Base-by-base conservation (phyloP, 2,113 vertebrate species). In the Charina bottae region DNA sequence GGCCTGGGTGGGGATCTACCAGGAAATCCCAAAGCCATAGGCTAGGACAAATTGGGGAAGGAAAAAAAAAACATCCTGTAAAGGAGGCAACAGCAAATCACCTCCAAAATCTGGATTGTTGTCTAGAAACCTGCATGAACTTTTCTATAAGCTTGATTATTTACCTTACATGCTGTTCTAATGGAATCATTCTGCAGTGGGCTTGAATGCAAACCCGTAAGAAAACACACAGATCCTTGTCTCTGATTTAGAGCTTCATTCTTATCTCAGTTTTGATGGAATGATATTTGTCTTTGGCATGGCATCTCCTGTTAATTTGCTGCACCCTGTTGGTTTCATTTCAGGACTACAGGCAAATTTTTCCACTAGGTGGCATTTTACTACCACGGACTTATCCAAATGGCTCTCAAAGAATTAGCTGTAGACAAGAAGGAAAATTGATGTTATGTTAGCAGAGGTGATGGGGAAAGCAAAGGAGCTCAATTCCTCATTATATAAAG, bases 321-420 rank as follows among this genome's bases (percentile, higher is more conserved):
- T 64, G 23, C 13, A 83, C 9, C 4, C 10, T 26, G 21, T 12
- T 24, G 28, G 42, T 28, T 72, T 88, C 56, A 4, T 46, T 83
- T 62, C 46, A 49, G 6, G 26, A 37, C 23, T 49, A 46, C n/a
- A 26, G 26, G 28, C 64, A 83, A 3, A 49, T 64, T 46, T 53
- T 33, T n/a, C 72, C 89, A 93, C 92, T 88, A 91, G 92, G 58
- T 91, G 92, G 89, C 72, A 46, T 23, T 83, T 68, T 26, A 91
- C 59, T 33, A 88, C 72, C 53, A 91, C 62, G 3, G 24, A 54
- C 54, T 59, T 60, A 83, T 37, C 11, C 68, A 83, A 17, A 60
- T 54, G 42, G 37, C 49, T 87, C 26, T 59, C 33, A 26, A 87
- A 78, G 53, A 56, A 33, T 13, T 64, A 78, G 89, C 62, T 90